Base-by-base conservation (phyloP, 2,113 vertebrate species). In the Nettapus auritus region DNA sequence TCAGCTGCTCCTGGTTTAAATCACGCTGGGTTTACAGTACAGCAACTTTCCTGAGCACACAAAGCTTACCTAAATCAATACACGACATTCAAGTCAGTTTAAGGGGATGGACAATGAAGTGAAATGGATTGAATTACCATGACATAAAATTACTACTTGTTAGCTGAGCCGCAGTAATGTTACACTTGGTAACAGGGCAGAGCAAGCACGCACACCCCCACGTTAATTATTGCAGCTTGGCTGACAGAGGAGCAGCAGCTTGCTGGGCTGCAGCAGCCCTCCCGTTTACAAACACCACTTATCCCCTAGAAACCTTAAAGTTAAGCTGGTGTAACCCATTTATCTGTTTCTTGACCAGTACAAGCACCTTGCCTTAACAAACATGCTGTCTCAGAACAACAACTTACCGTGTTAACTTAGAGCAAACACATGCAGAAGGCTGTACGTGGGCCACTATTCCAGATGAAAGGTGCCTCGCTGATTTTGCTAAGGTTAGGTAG, bases 141-240 rank as follows among this genome's bases (percentile, higher is more conserved):
- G 82, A 87, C 90, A 94, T 79, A 93, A 94, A 97, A 82, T 86
- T 11, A 89, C 63, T 86, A 56, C 90, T 90, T 11, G 67, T 96
- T 94, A 93, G 71, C 82, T 56, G 74, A 91, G 89, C 70, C 75
- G 53, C 70, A 34, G 85, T 79, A 91, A 94, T 3, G 1, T 74
- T n/a, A 96, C 21, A 85, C 50, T 64, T 20, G 57, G 29, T 82
- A 82, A 93, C 53, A 53, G 93, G 48, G 38, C 53, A 85, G 42
- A 36, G 34, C 6, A 36, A 86, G 48, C 31, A 64, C 70, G 57
- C 42, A 57, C 84, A 78, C 89, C 46, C 60, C 38, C 84, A 12
- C 33, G 67, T 55, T 46, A 74, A 91, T 95, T 76, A 76, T 0
- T 56, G 44, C 85, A 93, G 93, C 83, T 83, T 26, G 57, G 66